These are phyloP conservation scores for Euura saliciscinereae DNA, from an alignment of 1,140 invertebrate genomes.

Conservation along the genomic window DNA sequence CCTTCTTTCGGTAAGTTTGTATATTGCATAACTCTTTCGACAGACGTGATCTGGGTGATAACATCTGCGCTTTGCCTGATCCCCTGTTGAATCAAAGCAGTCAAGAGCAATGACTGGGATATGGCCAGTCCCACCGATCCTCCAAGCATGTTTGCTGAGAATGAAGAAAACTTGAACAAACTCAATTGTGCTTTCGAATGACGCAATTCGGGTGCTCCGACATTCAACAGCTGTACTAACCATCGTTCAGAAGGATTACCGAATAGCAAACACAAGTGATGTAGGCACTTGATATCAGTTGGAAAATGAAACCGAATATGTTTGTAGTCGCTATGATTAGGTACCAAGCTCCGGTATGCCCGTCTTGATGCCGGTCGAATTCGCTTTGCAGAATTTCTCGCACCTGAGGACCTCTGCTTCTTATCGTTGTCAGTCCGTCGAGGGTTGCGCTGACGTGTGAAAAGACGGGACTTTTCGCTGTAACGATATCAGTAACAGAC, in stretches of 20 bases:
- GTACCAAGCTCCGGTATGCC: slow-evolving; percentile 77
- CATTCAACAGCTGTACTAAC: slow-evolving; percentile 26
- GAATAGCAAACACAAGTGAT: slow-evolving; percentile 61
- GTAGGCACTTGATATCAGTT: slow-evolving; percentile 71
- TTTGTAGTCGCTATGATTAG: slow-evolving; percentile 78
- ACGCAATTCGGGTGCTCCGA: too few relatives aligned
- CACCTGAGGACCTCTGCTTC: slow-evolving; percentile 70
- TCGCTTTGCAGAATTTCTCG: slow-evolving; percentile 64
- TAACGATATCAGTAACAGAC: slow-evolving; percentile 32
- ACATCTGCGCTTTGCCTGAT: slow-evolving; percentile 84
- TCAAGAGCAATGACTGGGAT: slow-evolving; percentile 80
- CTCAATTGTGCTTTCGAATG: too few relatives aligned
- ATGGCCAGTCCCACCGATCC: slow-evolving; percentile 82
- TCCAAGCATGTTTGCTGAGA: too few relatives aligned
- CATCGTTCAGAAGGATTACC: slow-evolving; percentile 51
- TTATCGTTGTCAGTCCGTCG: slow-evolving; percentile 70
- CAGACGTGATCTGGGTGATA: slow-evolving; percentile 88
- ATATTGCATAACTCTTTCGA: slow-evolving; percentile 84
- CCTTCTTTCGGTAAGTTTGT: slow-evolving; percentile 68
- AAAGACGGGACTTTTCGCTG: slow-evolving; percentile 72
- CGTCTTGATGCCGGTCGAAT: slow-evolving; percentile 70
- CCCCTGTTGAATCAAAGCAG: slow-evolving; percentile 88
- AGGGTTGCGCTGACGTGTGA: slow-evolving; percentile 70
- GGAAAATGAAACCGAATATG: slow-evolving; percentile 82
- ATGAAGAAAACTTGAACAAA: too few relatives aligned